Conservation (phyloP, 2,113 vertebrate species). For the Sinocyclocheilus grahami region DNA sequence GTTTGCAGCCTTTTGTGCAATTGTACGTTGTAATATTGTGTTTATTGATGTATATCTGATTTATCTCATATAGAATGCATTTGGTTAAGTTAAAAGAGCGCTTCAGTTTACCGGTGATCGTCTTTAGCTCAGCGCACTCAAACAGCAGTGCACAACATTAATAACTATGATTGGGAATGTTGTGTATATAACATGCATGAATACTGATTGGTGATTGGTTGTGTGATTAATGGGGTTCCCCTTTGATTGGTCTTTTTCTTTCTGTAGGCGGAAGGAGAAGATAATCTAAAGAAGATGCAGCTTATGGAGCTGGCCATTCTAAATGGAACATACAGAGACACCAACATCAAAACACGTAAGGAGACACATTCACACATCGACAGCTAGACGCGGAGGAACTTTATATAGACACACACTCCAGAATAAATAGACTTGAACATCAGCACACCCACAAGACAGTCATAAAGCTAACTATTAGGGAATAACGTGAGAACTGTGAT, state of each 20-base stretch:
- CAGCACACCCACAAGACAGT: not conserved
- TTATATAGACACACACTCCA: not conserved
- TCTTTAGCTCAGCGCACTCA: too few species aligned
- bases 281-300: slow-evolving; percentile 86
- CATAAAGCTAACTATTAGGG: not conserved
- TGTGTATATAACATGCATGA: too few species aligned
- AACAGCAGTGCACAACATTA: too few species aligned
- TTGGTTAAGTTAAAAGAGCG: too few species aligned
- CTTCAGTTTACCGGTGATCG: too few species aligned
- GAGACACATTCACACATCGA: not conserved
- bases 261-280: slow-evolving; percentile 80
- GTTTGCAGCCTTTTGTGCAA: too few species aligned
- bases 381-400: not conserved
- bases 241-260: not conserved
- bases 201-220: not conserved
- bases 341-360: slow-evolving; percentile 82
- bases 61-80: too few species aligned
- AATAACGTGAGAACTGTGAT: slow-evolving; percentile 4
- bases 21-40: too few species aligned
- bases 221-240: not conserved
- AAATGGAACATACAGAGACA: slow-evolving; percentile 85
- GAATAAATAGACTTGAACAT: not conserved
- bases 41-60: too few species aligned
- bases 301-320: slow-evolving; percentile 84
- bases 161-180: too few species aligned